Evolutionary conservation across 2,113 vertebrate genomes (phyloP).

Genomic region (Garra rufa): DNA sequence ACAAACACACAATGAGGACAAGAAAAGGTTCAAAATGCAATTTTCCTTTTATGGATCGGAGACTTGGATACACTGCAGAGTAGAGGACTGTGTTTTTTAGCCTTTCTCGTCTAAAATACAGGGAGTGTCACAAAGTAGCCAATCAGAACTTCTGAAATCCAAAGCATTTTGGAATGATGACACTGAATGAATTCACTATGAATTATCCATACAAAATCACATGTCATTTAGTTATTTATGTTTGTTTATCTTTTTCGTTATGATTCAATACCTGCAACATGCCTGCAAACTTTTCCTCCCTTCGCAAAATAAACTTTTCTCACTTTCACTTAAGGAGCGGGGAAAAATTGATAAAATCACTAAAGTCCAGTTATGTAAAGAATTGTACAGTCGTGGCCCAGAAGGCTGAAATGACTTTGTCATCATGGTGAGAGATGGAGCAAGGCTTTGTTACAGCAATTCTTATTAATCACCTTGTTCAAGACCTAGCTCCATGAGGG

Average conservation of each 20-base stretch:
- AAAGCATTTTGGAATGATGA: too few species aligned
- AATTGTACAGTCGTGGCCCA: neutral
- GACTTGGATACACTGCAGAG: slow-evolving; percentile 53
- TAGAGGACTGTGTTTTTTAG: slow-evolving; percentile 60
- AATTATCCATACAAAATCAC: too few species aligned
- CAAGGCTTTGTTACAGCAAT: slow-evolving; percentile 33
- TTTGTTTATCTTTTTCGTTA: too few species aligned
- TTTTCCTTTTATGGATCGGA: slow-evolving; percentile 60
- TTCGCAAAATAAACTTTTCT: neutral
- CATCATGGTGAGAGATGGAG: slow-evolving; percentile 10
- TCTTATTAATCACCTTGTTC: slow-evolving; percentile 49
- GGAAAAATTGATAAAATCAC: neutral
- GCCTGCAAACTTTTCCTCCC: neutral
- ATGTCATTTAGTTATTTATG: too few species aligned
- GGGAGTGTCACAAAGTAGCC: neutral
- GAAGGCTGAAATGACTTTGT: slow-evolving; percentile 23
- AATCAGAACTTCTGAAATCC: neutral
- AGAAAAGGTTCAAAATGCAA: slow-evolving; percentile 64
- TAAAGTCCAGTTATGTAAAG: neutral
- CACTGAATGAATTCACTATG: too few species aligned
- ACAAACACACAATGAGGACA: slow-evolving; percentile 63
- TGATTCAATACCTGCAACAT: too few species aligned
- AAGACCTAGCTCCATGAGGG: slow-evolving; percentile 39
- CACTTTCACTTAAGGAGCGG: neutral
- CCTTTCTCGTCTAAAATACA: neutral